A percentile compares a stretch with the other conserved stretches of the same genome.
Evolutionary conservation across 2,113 vertebrate genomes (phyloP).

Genomic region (Vulpes ferrilata): DNA sequence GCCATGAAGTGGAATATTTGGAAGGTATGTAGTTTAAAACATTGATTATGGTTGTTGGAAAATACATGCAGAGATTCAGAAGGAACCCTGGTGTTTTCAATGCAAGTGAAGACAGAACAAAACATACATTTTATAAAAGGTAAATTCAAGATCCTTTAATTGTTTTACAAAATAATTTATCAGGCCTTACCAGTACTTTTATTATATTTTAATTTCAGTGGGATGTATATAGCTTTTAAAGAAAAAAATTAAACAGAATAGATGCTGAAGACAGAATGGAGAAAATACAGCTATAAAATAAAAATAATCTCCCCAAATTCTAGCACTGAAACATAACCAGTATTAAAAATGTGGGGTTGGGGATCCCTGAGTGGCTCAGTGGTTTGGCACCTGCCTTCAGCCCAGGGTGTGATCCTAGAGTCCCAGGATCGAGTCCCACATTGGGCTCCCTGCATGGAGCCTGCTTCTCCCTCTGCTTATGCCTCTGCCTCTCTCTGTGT

Average conservation of each 20-base stretch:
- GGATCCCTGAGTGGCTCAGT: neutral
- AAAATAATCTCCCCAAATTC: neutral
- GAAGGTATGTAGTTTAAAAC: neutral
- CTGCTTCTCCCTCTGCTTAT: neutral
- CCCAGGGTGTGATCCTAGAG: neutral
- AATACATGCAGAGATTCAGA: neutral
- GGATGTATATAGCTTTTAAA: neutral
- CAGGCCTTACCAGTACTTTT: neutral
- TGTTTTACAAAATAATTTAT: slow-evolving; percentile 25
- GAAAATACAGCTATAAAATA: neutral
- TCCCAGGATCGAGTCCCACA: accelerated
- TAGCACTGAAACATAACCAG: neutral
- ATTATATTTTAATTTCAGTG: slow-evolving; percentile 32
- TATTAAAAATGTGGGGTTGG: neutral
- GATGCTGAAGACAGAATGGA: neutral
- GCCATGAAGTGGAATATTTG: neutral
- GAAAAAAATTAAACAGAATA: slow-evolving; percentile 22
- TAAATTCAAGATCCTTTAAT: neutral
- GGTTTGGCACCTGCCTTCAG: accelerated
- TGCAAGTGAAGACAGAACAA: neutral
- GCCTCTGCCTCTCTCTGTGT: neutral
- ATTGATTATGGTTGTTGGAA: neutral
- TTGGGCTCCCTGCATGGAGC: neutral
- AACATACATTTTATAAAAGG: neutral
- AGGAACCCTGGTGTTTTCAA: neutral